Evolutionary conservation across 2,797 vertebrate species (phyloP).

Genomic region (Phrynocephalus guinanensis): DNA sequence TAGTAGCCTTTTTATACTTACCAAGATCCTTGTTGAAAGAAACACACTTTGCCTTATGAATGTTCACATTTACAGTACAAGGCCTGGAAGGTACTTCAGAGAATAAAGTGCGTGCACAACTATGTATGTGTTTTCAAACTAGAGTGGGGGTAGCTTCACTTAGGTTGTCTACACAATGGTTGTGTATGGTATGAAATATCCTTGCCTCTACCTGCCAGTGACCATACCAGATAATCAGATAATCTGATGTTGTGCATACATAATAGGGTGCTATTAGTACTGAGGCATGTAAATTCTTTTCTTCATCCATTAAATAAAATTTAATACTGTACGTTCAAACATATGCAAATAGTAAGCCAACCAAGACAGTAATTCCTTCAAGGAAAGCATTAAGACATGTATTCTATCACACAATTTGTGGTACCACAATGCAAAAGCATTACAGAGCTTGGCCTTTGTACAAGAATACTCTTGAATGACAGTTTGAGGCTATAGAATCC

Average conservation of each 20-base stretch:
- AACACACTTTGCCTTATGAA: too few relatives aligned
- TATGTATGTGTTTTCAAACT: too few relatives aligned
- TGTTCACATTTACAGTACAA: too few relatives aligned
- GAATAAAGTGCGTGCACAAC: too few relatives aligned
- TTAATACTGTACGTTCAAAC: conserved; percentile 7
- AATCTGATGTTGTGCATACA: not conserved
- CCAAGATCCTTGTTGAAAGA: too few relatives aligned
- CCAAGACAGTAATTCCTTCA: conserved; percentile 20
- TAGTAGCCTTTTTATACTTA: too few relatives aligned
- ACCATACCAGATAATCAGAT: not conserved
- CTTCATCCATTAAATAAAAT: conserved; percentile 18
- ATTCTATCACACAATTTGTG: conserved; percentile 40
- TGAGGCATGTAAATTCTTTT: not conserved
- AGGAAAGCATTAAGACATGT: not conserved
- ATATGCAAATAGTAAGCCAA: conserved; percentile 26
- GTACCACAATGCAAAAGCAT: not conserved
- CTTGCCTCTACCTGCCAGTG: too few relatives aligned
- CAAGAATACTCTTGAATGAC: conserved; percentile 33
- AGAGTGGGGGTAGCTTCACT: too few relatives aligned
- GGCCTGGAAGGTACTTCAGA: too few relatives aligned
- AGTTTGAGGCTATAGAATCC: conserved; percentile 43
- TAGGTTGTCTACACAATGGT: too few relatives aligned
- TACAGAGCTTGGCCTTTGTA: not conserved
- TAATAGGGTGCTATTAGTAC: not conserved
- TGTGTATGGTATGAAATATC: too few relatives aligned